These are phyloP conservation scores for Leptinotarsa defecta DNA, from an alignment of 1,140 invertebrate species.

Conservation along the genomic window DNA sequence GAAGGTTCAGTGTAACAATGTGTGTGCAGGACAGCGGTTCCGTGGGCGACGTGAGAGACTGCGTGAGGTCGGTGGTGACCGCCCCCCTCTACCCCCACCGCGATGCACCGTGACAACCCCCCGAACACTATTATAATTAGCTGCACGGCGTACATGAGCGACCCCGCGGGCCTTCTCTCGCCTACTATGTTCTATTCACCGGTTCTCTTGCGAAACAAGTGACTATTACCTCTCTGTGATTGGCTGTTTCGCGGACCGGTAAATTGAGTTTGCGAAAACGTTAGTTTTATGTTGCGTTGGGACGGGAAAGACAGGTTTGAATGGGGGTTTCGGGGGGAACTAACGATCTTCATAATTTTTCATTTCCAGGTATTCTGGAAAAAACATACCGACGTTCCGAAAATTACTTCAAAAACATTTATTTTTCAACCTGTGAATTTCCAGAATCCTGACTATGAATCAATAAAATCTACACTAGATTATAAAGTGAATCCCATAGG, in stretches of 20 bases:
- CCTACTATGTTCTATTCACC: slow-evolving; percentile 28
- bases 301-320: background rate
- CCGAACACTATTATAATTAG: slow-evolving; percentile 52
- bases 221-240: slow-evolving; percentile 18
- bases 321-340: too few species aligned
- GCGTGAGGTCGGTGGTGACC: slow-evolving; percentile 56
- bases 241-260: slow-evolving; percentile 16
- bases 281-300: slow-evolving; percentile 25
- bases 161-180: slow-evolving; percentile 30
- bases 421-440: too few species aligned
- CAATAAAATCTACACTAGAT: too few species aligned
- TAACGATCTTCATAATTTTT: too few species aligned
- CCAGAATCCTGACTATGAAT: too few species aligned
- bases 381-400: too few species aligned
- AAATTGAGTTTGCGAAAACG: slow-evolving; percentile 23
- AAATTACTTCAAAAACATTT: too few species aligned
- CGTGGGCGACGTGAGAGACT: slow-evolving; percentile 52
- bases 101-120: slow-evolving; percentile 49
- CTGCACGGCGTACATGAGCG: slow-evolving; percentile 37
- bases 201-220: slow-evolving; percentile 25
- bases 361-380: too few species aligned
- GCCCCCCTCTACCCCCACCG: slow-evolving; percentile 52
- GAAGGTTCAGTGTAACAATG: slow-evolving; percentile 50
- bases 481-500: too few species aligned
- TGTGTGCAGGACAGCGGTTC: slow-evolving; percentile 47